Evolutionary conservation across 2,888 invertebrate species (phyloP).

Genomic region (Drosophila putrida): DNA sequence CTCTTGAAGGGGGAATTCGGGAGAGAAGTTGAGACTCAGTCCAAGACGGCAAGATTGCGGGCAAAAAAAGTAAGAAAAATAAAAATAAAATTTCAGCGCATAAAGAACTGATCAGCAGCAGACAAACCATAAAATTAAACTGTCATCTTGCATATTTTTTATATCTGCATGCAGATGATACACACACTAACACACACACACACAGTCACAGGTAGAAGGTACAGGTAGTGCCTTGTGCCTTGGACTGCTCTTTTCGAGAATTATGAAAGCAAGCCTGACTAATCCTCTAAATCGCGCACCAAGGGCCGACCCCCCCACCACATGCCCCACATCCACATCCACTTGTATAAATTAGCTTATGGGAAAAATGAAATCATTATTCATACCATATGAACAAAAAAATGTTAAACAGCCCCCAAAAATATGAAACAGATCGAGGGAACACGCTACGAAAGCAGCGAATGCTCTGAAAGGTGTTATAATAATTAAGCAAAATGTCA

Average conservation of each 20-base stretch:
- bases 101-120: conserved; percentile 85
- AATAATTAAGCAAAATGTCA: conserved; percentile 43
- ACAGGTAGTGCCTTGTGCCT: conserved; percentile 35
- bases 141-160: conserved; percentile 85
- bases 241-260: conserved; percentile 60
- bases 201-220: conserved; percentile 55
- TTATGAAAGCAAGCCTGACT: conserved; percentile 83
- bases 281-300: conserved; percentile 81
- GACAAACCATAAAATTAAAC: conserved; percentile 86
- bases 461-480: conserved; percentile 49
- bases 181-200: conserved; percentile 32
- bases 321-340: conserved; percentile 54
- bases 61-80: conserved; percentile 19
- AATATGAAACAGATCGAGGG: conserved; percentile 21
- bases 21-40: not conserved
- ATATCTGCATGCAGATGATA: conserved; percentile 70
- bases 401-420: conserved; percentile 69
- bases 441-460: conserved; percentile 24
- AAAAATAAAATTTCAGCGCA: conserved; percentile 76
- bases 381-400: conserved; percentile 74
- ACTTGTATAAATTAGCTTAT: conserved; percentile 83
- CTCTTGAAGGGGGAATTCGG: not conserved
- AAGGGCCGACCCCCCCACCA: conserved; percentile 52
- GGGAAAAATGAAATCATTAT: conserved; percentile 83
- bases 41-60: conserved; percentile 22